phyloP scores from a whole-genome alignment of 2,113 vertebrate species.

The Psephotus haematonotus region DNA sequence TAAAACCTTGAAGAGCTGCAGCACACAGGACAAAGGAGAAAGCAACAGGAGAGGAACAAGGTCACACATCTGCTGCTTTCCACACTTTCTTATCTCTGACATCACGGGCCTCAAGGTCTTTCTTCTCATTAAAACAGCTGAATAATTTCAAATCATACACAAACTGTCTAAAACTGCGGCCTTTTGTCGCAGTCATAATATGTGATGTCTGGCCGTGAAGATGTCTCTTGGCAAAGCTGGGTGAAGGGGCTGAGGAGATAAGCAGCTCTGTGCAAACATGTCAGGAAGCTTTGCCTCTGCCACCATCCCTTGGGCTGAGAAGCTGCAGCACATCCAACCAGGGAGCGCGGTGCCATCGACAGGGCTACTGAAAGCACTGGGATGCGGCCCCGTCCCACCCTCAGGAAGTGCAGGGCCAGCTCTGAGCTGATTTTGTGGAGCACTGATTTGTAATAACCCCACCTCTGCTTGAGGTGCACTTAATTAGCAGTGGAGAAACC shows the following conservation, averaged over 20 bases:
- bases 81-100: slow-evolving; percentile 83
- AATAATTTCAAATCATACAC: slow-evolving; percentile 83
- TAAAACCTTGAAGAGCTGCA: slow-evolving; percentile 70
- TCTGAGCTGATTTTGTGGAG: neutral
- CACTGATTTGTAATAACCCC: neutral
- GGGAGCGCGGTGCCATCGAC: fast-evolving
- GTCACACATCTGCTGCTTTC: slow-evolving; percentile 75
- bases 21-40: slow-evolving; percentile 63
- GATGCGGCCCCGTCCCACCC: neutral
- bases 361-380: neutral
- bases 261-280: neutral
- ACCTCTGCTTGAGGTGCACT: neutral
- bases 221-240: neutral
- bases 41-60: slow-evolving; percentile 62
- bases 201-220: slow-evolving; percentile 18
- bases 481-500: neutral
- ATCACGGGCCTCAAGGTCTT: slow-evolving; percentile 77
- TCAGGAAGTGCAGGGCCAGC: neutral
- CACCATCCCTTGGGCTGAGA: neutral
- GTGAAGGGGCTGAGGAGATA: neutral
- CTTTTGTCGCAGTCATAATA: slow-evolving; percentile 92
- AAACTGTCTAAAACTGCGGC: slow-evolving; percentile 79
- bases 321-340: neutral
- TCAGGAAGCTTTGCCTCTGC: neutral
- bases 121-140: slow-evolving; percentile 83